Evolutionary conservation across 2,888 invertebrate species (phyloP), one percentile per base, ranked within the genome.

Genomic region (Margaritifera margaritifera): DNA sequence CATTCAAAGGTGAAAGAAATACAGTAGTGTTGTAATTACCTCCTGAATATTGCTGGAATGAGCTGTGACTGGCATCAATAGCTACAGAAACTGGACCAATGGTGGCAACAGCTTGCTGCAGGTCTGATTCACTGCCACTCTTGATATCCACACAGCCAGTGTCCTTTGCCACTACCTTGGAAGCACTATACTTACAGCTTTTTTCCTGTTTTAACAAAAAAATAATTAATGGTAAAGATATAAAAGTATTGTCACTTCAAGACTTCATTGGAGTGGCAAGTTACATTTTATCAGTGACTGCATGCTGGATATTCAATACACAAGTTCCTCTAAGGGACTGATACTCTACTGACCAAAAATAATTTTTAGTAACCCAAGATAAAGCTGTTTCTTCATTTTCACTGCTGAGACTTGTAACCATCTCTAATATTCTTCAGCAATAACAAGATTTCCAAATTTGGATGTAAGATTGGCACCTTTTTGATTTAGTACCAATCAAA

Each of bases 1-100:
- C n/a, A 22, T 25, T 25, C 58, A 25, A 58, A 55, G 22, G n/a
- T 8, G 19, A 25, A 11, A n/a, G 11, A 27, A 59, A 61, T 3
- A 4, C 27, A 2, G 5, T 20, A 1, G 15, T n/a, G 11, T 19
- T 25, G 15, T n/a, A 57, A 68, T 60, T 56, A 81, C 87, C 87
- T 71, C 76, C 71, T n/a, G 54, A 61, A 70, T 84, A 84, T 4
- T 62, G 64, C 74, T 81, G 82, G 81, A 84, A 83, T 65, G 79
- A 75, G 87, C 93, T 92, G 80, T 93, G 94, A 62, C 94, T 93
- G 70, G 97, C 96, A 92, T 97, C 96, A 87, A 96, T 96, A 82
- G 95, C 96, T 66, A 96, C 93, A 6, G 95, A 93, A 52, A 96
- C 91, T 18, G 96, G 96, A 1, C 87, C 87, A 18, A 80, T 68